Evolutionary conservation across 92 coral and sea anemone species (phyloP).

Genomic region (Porites cylindrica): DNA sequence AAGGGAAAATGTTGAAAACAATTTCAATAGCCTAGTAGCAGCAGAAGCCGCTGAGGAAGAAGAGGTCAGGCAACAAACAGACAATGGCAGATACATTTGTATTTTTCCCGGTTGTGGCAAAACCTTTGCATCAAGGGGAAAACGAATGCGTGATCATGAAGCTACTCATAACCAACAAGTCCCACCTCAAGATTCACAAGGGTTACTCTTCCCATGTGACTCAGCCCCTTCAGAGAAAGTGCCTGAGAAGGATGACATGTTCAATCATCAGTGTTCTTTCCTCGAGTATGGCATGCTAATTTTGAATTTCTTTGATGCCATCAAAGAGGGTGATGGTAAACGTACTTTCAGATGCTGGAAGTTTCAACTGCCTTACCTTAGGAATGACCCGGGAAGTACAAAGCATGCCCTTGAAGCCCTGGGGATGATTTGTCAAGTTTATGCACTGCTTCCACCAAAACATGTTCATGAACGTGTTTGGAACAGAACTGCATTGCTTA

Average conservation of each 20-base stretch:
- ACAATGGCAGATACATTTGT: no score
- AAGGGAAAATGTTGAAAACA: slow-evolving; percentile 62
- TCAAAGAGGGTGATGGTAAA: slow-evolving; percentile 73
- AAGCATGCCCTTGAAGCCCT: slow-evolving; percentile 81
- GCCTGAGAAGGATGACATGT: slow-evolving; percentile 70
- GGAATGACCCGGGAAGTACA: slow-evolving; percentile 62
- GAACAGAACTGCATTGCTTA: slow-evolving; percentile 71
- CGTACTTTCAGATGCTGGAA: slow-evolving; percentile 77
- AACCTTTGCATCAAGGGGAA: slow-evolving; percentile 37
- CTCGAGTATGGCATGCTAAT: slow-evolving; percentile 74
- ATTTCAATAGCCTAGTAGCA: slow-evolving; percentile 54
- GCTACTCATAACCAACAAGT: slow-evolving; percentile 52
- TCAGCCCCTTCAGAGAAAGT: neutral
- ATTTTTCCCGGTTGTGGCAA: no score
- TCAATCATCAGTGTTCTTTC: slow-evolving; percentile 69
- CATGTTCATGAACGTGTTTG: slow-evolving; percentile 75
- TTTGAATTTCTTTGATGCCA: slow-evolving; percentile 71
- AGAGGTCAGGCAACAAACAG: no score
- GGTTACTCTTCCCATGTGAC: slow-evolving; percentile 31
- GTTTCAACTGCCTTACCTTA: slow-evolving; percentile 67
- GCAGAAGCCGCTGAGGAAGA: slow-evolving; percentile 15
- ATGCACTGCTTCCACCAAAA: slow-evolving; percentile 76
- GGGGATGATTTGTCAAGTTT: slow-evolving; percentile 66
- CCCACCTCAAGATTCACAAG: slow-evolving; percentile 33
- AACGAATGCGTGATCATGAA: slow-evolving; percentile 68